Evolutionary conservation across 2,113 vertebrate genomes (phyloP), one percentile per base, ranked within the genome.

Genomic region (Hemichromis elongatus): DNA sequence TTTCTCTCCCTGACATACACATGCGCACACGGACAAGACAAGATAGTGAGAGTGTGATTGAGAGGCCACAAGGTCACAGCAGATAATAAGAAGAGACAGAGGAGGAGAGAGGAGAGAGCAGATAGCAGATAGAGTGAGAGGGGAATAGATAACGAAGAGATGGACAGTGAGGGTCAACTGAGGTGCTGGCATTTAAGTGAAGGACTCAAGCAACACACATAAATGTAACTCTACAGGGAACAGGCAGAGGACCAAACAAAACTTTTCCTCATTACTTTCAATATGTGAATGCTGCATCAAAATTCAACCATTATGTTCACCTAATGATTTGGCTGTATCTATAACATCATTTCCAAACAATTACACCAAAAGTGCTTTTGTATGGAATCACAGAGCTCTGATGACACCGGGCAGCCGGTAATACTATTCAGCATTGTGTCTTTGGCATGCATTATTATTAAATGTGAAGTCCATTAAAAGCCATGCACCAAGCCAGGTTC

Each of bases 181-280:
- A 80, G 79, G 61, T 37, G 45, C 35, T 47, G 81, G 28, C 40
- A 77, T 7, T 66, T 45, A 83, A 77, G 59, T 11, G 78, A 78
- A 77, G 50, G 80, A 83, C 12, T 35, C 24, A 9, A 63, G 56
- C 5, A 18, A 83, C 21, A 75, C 33, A 81, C 56, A 47, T 50
- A 7, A 50, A 75, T 75, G 3, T 30, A 80, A 47, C 70, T 73
- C 85, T 63, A 85, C 40, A 37, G 57, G 77, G 83, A 47, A 63
- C 89, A 91, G 88, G 91, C 86, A 81, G 83, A 73, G 83, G 75
- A 82, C 75, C 21, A 80, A 88, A 90, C n/a, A 35, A 40, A 33
- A 45, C 16, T 16, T 70, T 56, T 70, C 19, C 54, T 91, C 77
- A 89, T 92, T 77, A 77, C 24, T 91, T 40, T 47, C 85, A 87